A percentile compares a stretch with the other conserved stretches of the same genome.
These are phyloP conservation scores for Malthinus flaveolus DNA, from an alignment of 2,888 invertebrate genomes.

Conservation along the genomic window DNA sequence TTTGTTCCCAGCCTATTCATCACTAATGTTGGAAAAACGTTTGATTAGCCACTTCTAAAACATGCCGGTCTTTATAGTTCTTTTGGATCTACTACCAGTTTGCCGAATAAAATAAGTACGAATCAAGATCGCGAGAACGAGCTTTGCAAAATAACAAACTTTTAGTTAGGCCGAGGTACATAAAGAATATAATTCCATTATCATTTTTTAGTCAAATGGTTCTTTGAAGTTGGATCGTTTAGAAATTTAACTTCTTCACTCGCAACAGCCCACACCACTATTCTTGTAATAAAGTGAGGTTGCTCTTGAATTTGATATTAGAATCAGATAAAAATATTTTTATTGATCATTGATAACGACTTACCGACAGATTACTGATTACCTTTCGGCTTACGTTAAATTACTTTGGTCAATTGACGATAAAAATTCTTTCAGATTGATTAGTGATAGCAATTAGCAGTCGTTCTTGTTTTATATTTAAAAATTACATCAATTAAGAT, in stretches of 20 bases:
- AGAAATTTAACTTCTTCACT: background rate
- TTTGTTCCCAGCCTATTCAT: constrained; percentile 49
- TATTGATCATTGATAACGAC: constrained; percentile 5
- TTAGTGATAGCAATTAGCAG: background rate
- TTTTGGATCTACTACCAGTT: constrained; percentile 24
- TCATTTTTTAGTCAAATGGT: background rate
- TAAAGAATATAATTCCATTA: constrained; percentile 2
- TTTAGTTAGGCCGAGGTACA: background rate
- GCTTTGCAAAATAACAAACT: constrained; percentile 3
- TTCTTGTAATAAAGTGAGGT: constrained; percentile 1
- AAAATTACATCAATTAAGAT: too few species aligned
- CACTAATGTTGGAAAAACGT: constrained; percentile 34
- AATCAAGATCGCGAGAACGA: constrained; percentile 13
- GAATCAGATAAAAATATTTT: background rate
- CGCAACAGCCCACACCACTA: background rate
- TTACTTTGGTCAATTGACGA: constrained; percentile 2
- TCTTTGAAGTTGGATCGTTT: background rate
- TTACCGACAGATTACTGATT: constrained; percentile 6
- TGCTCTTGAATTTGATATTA: constrained; percentile 6
- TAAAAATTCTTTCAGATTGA: constrained; percentile 2
- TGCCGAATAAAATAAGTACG: constrained; percentile 23
- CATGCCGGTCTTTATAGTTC: constrained; percentile 30
- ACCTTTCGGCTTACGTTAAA: background rate
- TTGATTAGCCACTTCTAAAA: constrained; percentile 34
- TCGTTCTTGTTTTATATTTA: too few species aligned